Evolutionary conservation across 2,888 invertebrate species (phyloP).

Genomic region (Aethes cnicana): DNA sequence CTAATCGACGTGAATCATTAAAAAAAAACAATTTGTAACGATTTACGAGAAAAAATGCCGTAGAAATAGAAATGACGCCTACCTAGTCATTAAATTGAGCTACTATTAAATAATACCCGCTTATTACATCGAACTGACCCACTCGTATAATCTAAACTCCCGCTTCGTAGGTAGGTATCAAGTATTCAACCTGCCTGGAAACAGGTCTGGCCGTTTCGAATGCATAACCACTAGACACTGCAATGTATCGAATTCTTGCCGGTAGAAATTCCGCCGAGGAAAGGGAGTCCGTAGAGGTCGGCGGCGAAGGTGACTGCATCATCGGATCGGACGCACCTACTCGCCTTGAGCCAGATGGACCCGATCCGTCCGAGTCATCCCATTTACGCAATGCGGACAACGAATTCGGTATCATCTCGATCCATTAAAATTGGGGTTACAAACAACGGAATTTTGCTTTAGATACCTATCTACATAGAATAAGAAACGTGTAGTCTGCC

Average conservation of each 20-base stretch:
- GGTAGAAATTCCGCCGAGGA: slow-evolving; percentile 63
- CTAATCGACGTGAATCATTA: neutral
- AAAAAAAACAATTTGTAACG: neutral
- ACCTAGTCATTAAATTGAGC: no score
- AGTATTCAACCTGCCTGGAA: slow-evolving; percentile 1
- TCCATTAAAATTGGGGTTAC: slow-evolving; percentile 1
- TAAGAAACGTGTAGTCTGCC: no score
- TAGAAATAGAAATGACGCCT: no score
- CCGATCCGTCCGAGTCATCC: slow-evolving; percentile 43
- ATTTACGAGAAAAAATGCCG: neutral
- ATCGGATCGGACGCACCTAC: slow-evolving; percentile 50
- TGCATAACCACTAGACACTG: slow-evolving; percentile 9
- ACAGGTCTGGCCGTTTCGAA: slow-evolving; percentile 11
- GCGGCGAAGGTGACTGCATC: slow-evolving; percentile 64
- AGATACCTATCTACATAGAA: no score
- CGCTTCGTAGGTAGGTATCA: slow-evolving; percentile 4
- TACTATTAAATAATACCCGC: no score
- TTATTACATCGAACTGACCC: neutral
- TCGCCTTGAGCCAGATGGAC: slow-evolving; percentile 71
- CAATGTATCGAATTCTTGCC: slow-evolving; percentile 23
- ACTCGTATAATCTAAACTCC: slow-evolving; percentile 1
- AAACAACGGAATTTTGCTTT: no score
- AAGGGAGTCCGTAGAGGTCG: slow-evolving; percentile 65
- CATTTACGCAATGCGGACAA: slow-evolving; percentile 14
- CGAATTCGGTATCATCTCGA: slow-evolving; percentile 4